phyloP scores from a whole-genome alignment of 2,113 vertebrate species.

The Gasterosteus aculeatus region DNA sequence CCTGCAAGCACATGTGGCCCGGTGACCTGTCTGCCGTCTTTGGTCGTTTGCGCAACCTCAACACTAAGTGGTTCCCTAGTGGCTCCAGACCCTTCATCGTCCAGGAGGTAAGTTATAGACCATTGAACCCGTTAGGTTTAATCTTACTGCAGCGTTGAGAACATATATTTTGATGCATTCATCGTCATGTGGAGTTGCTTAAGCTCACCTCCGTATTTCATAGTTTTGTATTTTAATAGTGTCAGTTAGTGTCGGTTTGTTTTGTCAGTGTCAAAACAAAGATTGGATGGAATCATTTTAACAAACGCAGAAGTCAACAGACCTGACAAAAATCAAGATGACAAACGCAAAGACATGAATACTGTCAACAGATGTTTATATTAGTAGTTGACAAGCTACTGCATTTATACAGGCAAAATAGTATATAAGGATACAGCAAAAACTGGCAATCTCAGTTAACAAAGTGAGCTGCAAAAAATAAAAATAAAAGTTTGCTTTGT shows the following conservation, averaged over 20 bases:
- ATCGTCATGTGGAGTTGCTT: neutral
- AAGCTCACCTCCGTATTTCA: neutral
- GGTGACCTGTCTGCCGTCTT: constrained; percentile 83
- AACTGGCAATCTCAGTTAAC: too few species aligned
- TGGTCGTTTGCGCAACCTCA: constrained; percentile 82
- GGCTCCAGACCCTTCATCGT: constrained; percentile 86
- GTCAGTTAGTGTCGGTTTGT: too few species aligned
- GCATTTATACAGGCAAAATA: neutral
- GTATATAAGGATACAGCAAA: too few species aligned
- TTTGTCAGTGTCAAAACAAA: too few species aligned
- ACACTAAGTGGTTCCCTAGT: constrained; percentile 82
- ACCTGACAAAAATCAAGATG: constrained; percentile 32
- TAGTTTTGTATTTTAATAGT: neutral
- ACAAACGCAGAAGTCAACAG: too few species aligned
- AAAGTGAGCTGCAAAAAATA: too few species aligned
- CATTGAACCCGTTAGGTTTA: neutral
- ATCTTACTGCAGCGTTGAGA: neutral
- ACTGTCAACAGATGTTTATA: neutral
- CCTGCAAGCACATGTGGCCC: constrained; percentile 94
- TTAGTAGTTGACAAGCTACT: neutral
- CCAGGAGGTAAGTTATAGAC: constrained; percentile 83
- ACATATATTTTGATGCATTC: neutral
- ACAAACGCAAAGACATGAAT: constrained; percentile 1
- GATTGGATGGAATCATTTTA: too few species aligned
- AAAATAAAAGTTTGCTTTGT: too few species aligned